A percentile compares a stretch with the other conserved stretches of the same genome.
These are phyloP conservation scores for Panopea generosa DNA, from an alignment of 2,888 invertebrate species.

Conservation along the genomic window DNA sequence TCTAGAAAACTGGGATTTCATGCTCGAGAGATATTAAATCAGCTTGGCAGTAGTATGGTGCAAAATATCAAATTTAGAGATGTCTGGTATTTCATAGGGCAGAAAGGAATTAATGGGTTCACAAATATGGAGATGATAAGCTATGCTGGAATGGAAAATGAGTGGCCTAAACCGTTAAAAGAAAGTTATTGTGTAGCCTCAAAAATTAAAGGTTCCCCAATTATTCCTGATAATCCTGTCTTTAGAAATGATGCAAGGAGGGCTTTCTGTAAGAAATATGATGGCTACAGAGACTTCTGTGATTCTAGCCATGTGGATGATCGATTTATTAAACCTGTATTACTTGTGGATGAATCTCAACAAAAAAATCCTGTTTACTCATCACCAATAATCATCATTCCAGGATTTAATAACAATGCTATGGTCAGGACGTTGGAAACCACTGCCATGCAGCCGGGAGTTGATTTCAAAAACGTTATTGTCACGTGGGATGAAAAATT, in stretches of 20 bases:
- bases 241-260: conserved; percentile 84
- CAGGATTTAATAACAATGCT: conserved; percentile 85
- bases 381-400: conserved; percentile 85
- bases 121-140: conserved; percentile 86
- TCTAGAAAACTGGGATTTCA: conserved; percentile 86
- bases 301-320: conserved; percentile 84
- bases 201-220: conserved; percentile 73
- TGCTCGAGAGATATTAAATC: conserved; percentile 86
- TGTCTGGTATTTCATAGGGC: conserved; percentile 87
- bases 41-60: conserved; percentile 87
- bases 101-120: conserved; percentile 87
- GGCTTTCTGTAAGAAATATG: conserved; percentile 85
- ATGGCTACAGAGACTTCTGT: conserved; percentile 86
- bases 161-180: conserved; percentile 85
- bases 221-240: conserved; percentile 84
- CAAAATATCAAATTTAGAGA: conserved; percentile 87
- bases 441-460: conserved; percentile 86
- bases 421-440: conserved; percentile 86
- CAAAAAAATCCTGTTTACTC: conserved; percentile 84
- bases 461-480: conserved; percentile 85
- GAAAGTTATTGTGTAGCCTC: conserved; percentile 86
- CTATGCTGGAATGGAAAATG: conserved; percentile 80
- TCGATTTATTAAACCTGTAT: conserved; percentile 79
- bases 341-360: conserved; percentile 80
- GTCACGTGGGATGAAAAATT: conserved; percentile 85